Evolutionary conservation across 1,140 invertebrate species (phyloP), one percentile per base, ranked within the genome.

Genomic region (Pristionchus pacificus): DNA sequence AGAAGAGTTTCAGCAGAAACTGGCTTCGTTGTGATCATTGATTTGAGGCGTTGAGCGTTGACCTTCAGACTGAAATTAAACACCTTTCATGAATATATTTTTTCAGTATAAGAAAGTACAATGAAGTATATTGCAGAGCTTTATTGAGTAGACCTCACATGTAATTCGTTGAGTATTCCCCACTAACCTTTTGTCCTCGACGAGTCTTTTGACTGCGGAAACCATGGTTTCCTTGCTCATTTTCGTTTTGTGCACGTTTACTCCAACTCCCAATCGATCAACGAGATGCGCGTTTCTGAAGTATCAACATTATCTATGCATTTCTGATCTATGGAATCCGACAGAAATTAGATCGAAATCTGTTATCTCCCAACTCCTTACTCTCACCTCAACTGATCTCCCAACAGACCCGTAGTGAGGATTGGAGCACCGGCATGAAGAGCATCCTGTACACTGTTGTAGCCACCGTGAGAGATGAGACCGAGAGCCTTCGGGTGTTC

Each of bases 381-480:
- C 6, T 10, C 6, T 49, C 19, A 49, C 38, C 38, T 24, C 24
- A 32, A 31, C 68, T 69, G 38, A 49, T 49, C 38, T 49, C 38
- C 38, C 6, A 49, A 49, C 38, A 49, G 38, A 19, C 6, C 38
- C 19, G 38, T 49, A 49, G 38, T 49, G 19, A 49, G 38, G 6
- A 19, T 19, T 6, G 38, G 38, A 6, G 6, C 19, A 10, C 38
- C 38, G 24, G 29, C 6, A n/a, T 61, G 60, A 24, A 25, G 6
- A 10, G 25, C 60, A 30, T 61, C 29, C 24, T 49, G 38, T 49
- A 49, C 27, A 32, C 63, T 69, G 68, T 69, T 69, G 68, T 65
- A 69, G 27, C 68, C 68, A 25, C 62, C 68, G 68, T 69, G 68
- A 2, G 68, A 29, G 28, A 69, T 69, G 19, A 69, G n/a, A 28